Evolutionary conservation across 2,888 invertebrate species (phyloP).

Genomic region (Pecten maximus): DNA sequence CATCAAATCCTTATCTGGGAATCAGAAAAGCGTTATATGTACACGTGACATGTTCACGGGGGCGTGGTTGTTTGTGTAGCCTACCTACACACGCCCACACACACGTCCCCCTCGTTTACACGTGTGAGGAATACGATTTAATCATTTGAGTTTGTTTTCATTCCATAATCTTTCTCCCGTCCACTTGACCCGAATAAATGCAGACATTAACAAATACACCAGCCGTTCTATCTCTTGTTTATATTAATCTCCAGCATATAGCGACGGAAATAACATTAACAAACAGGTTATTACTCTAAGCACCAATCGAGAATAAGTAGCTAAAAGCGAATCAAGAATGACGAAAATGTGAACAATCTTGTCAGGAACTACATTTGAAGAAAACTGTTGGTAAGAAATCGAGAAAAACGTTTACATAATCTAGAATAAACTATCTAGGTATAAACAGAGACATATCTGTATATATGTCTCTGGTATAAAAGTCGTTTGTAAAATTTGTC

Average conservation of each 20-base stretch:
- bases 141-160: conserved; percentile 13
- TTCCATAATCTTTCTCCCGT: not conserved
- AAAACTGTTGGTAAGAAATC: not conserved
- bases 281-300: conserved; percentile 1
- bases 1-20: not conserved
- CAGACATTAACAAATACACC: conserved; percentile 2
- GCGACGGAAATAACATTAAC: conserved; percentile 3
- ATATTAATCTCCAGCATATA: conserved; percentile 7
- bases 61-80: not conserved
- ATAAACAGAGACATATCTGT: no score
- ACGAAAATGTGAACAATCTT: not conserved
- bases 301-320: conserved; percentile 20
- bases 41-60: not conserved
- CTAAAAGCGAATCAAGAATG: not conserved
- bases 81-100: not conserved
- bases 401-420: not conserved
- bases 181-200: conserved; percentile 29
- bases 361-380: not conserved
- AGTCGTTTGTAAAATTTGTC: no score
- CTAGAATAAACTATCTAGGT: no score
- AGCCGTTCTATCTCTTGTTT: not conserved
- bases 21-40: not conserved
- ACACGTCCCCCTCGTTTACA: conserved; percentile 1
- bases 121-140: not conserved
- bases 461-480: no score